A percentile compares a stretch with the other conserved stretches of the same genome.
phyloP scores from a whole-genome alignment of 1,140 invertebrate species.

The Gonioctena quinquepunctata region DNA sequence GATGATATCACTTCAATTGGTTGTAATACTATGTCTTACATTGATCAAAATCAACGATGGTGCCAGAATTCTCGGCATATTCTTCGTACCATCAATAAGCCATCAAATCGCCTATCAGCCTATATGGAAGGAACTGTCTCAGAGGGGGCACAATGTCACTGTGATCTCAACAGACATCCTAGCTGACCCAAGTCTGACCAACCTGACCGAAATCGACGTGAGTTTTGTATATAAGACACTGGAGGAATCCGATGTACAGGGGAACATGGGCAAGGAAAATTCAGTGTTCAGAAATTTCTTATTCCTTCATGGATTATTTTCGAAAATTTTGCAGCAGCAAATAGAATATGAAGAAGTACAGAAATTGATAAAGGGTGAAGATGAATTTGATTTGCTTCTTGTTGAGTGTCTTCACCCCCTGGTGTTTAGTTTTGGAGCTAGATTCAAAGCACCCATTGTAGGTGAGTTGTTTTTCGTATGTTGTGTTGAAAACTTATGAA shows the following conservation, averaged over 20 bases:
- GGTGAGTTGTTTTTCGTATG: too few species aligned
- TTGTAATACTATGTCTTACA: too few species aligned
- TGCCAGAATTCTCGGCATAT: slow-evolving; percentile 50
- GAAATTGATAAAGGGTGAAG: neutral
- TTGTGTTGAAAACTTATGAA: too few species aligned
- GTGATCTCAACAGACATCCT: slow-evolving; percentile 23
- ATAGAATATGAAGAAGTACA: neutral
- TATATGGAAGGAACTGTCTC: slow-evolving; percentile 50
- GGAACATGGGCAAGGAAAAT: neutral
- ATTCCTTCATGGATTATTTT: neutral
- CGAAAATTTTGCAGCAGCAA: neutral
- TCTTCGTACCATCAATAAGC: slow-evolving; percentile 52
- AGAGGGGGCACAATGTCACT: slow-evolving; percentile 48
- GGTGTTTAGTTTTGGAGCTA: neutral
- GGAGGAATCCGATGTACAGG: neutral
- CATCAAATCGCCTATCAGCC: slow-evolving; percentile 53
- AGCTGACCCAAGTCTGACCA: slow-evolving; percentile 31
- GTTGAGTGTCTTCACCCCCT: neutral
- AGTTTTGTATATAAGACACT: slow-evolving; percentile 33
- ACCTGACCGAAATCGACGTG: slow-evolving; percentile 41
- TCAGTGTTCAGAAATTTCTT: neutral
- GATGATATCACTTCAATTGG: too few species aligned
- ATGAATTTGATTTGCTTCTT: neutral
- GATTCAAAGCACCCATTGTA: neutral
- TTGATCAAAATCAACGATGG: neutral